These are phyloP conservation scores for Elephas maximus DNA, from an alignment of 2,113 vertebrate genomes.

Conservation along the genomic window DNA sequence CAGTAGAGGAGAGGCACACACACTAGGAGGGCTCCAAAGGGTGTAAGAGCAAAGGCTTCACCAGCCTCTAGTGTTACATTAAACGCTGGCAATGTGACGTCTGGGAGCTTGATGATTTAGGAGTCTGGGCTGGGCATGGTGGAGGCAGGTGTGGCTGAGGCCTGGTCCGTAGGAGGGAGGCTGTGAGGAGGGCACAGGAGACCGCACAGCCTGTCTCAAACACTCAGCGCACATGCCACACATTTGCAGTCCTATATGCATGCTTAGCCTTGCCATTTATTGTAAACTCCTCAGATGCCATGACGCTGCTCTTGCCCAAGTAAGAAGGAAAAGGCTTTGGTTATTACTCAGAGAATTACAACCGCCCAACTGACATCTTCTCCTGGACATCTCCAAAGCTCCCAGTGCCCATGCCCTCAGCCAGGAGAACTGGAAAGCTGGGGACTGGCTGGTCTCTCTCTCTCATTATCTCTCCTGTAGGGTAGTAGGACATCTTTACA, in stretches of 20 bases:
- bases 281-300: not conserved
- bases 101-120: not conserved
- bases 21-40: not conserved
- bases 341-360: not conserved
- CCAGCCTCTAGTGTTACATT: not conserved
- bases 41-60: not conserved
- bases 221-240: not conserved
- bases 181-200: not conserved
- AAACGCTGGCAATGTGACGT: not conserved
- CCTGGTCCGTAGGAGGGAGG: slow-evolving; percentile 45
- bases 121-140: not conserved
- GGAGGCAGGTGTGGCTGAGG: slow-evolving; percentile 4
- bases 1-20: too few relatives aligned
- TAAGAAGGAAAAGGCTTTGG: too few relatives aligned
- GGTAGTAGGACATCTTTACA: not conserved
- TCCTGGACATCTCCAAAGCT: not conserved
- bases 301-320: not conserved
- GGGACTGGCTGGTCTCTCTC: not conserved
- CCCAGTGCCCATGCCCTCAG: not conserved
- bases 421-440: not conserved
- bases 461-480: not conserved
- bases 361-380: not conserved
- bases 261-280: not conserved
- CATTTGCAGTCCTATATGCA: not conserved
- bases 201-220: slow-evolving; percentile 19